Conservation (phyloP, 2,888 invertebrate species). For the Xestia ashworthii region DNA sequence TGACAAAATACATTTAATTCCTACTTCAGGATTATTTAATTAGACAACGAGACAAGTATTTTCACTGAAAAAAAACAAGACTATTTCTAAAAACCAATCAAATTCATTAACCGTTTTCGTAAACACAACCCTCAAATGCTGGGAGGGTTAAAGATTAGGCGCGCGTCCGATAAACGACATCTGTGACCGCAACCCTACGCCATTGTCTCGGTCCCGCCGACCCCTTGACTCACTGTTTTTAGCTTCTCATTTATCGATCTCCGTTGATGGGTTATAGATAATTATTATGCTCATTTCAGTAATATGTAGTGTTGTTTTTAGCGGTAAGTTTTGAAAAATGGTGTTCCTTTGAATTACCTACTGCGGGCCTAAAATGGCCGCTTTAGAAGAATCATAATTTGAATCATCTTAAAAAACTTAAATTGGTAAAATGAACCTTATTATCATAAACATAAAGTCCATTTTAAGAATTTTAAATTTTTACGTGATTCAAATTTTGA, state of each 20-base stretch:
- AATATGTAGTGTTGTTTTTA: conserved; percentile 10
- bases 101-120: conserved; percentile 60
- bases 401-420: no score
- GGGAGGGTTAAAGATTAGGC: conserved; percentile 79
- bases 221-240: conserved; percentile 75
- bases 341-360: background rate
- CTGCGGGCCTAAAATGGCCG: no score
- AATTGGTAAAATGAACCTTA: no score
- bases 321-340: background rate
- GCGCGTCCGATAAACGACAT: conserved; percentile 86
- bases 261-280: conserved; percentile 64
- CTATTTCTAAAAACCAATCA: conserved; percentile 38
- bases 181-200: conserved; percentile 82
- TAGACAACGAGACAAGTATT: background rate
- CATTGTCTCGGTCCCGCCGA: conserved; percentile 76
- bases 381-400: no score
- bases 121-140: conserved; percentile 64
- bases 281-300: conserved; percentile 58
- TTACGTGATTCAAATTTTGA: no score
- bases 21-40: background rate
- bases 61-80: background rate
- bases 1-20: background rate
- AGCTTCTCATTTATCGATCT: conserved; percentile 71
- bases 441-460: no score
- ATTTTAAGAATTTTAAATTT: no score